Evolutionary conservation across 2,797 vertebrate species (phyloP), one percentile per base, ranked within the genome.

Genomic region (Eulemur coronatus): DNA sequence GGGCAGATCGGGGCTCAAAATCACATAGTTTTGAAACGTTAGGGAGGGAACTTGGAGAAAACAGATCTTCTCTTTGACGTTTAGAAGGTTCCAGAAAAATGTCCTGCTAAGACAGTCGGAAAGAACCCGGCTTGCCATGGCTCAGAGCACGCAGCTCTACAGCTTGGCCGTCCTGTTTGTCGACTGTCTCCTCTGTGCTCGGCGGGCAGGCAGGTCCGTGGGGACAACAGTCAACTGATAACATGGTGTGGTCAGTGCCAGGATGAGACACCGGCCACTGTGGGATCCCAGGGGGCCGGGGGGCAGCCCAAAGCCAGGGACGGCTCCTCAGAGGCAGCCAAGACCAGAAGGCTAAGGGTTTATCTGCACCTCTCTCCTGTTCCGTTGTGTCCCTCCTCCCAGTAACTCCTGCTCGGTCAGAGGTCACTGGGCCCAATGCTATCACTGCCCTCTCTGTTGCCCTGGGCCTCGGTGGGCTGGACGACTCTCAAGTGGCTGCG

Each of bases 71-170:
- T 38, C 70, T 70, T 69, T 2, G 61, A 28, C 20, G 70, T 59
- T 24, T 59, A 89, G 78, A 76, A 76, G 59, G 69, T 84, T 84
- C 93, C 55, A 20, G 78, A 84, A 59, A 48, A 48, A 61, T n/a
- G n/a, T 50, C 59, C 61, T n/a, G 26, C 5, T 48, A 35, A 13
- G 70, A 48, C 22, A 43, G 18, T 20, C 61, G 43, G 15, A 24
- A 48, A 33, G 13, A 33, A 13, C 33, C 20, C 13, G 0, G 46
- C 43, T 14, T 10, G 10, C 82, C 55, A 4, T 2, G 52, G n/a
- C 12, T 94, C 57, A 28, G 30, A 3, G 43, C 43, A 2, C 35
- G 81, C 20, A 6, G 33, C 43, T 33, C 8, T 50, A 33, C 35
- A 5, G 33, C 9, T 28, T 4, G 30, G 46, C 81, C 33, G 3